These are phyloP conservation scores for Diachasma alloeum DNA, from an alignment of 1,140 invertebrate genomes.

Conservation along the genomic window DNA sequence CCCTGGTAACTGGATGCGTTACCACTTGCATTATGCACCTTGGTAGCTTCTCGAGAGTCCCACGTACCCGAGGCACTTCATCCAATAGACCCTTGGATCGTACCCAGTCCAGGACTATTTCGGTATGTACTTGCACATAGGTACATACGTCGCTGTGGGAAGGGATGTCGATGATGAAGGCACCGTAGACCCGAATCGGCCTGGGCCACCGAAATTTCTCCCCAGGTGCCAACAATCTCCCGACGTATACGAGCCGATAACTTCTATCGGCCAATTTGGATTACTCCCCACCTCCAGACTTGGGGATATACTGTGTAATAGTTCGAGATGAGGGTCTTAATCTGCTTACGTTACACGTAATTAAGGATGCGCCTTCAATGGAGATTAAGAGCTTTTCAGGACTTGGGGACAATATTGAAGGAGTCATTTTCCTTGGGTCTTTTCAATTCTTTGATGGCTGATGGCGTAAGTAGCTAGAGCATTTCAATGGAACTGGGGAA, in stretches of 20 bases:
- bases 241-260: constrained; percentile 2
- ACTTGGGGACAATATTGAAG: neutral
- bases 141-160: neutral
- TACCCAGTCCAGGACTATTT: neutral
- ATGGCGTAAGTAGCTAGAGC: neutral
- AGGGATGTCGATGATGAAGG: neutral
- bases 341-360: constrained; percentile 1
- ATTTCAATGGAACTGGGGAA: neutral
- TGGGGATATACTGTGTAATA: neutral
- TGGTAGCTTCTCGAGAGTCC: neutral
- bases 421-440: neutral
- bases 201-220: neutral
- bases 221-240: neutral
- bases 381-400: constrained; percentile 1
- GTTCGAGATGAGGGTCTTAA: constrained; percentile 7
- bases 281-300: neutral
- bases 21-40: neutral
- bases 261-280: constrained; percentile 5
- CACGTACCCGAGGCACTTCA: neutral
- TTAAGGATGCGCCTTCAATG: constrained; percentile 1
- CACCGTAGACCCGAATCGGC: neutral
- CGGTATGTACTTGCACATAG: neutral
- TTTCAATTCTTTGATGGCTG: neutral
- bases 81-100: neutral
- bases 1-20: neutral